These are phyloP conservation scores for Deilephila elpenor DNA, from an alignment of 2,888 invertebrate species.

Conservation along the genomic window DNA sequence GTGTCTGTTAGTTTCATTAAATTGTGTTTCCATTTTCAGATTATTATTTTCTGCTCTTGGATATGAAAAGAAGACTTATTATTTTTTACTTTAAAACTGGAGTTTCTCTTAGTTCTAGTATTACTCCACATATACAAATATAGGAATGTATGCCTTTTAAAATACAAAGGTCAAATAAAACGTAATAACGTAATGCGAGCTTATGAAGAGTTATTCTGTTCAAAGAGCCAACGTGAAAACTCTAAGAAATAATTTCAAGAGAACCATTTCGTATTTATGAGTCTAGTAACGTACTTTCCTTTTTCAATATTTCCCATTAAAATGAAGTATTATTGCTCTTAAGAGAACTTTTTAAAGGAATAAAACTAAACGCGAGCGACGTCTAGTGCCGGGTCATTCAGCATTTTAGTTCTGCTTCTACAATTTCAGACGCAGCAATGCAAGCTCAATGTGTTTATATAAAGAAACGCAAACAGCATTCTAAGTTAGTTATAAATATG, in stretches of 20 bases:
- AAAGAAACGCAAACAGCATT: conserved; percentile 19
- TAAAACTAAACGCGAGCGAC: conserved; percentile 5
- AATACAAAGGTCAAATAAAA: neutral
- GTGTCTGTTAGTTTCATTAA: too few relatives aligned
- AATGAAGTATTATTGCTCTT: conserved; percentile 12
- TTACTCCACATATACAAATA: neutral
- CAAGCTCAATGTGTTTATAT: conserved; percentile 10
- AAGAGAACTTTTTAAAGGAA: conserved; percentile 9
- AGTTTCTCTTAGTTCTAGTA: too few relatives aligned
- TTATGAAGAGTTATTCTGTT: neutral
- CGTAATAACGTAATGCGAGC: neutral
- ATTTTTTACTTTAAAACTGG: too few relatives aligned
- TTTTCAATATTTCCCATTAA: conserved; percentile 21
- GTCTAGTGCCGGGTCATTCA: conserved; percentile 15
- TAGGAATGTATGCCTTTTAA: neutral
- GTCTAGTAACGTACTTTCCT: conserved; percentile 2
- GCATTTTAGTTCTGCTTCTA: conserved; percentile 18
- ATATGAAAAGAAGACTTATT: too few relatives aligned
- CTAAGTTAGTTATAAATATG: conserved; percentile 21
- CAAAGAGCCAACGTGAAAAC: neutral
- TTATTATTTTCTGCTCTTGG: too few relatives aligned
- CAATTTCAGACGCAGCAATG: conserved; percentile 10
- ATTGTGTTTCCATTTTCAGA: too few relatives aligned
- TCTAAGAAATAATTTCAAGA: conserved; percentile 15
- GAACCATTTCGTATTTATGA: conserved; percentile 1